Evolutionary conservation across 2,888 invertebrate genomes (phyloP), one percentile per base, ranked within the genome.

Genomic region (Tricholauxania praeusta): DNA sequence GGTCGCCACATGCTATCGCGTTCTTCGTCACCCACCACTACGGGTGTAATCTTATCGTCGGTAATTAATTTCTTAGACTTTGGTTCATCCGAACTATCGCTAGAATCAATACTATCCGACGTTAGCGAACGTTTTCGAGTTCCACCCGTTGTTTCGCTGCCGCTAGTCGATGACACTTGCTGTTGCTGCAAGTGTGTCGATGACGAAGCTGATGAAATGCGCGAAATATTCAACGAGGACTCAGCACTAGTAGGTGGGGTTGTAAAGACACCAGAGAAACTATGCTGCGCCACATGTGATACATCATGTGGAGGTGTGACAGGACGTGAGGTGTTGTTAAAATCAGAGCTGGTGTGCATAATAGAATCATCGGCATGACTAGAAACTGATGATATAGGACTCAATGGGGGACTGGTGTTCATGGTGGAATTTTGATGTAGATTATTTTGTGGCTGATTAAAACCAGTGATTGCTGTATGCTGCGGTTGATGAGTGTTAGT

Each of bases 361-460:
- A 87, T 84, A 39, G 92, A 92, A 77, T 92, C 92, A 15, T 90
- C 90, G 53, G 89, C 88, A 78, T 91, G 92, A 60, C 91, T 91
- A 63, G 78, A 78, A 1, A 72, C 73, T 59, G 93, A 92, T 0
- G 92, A 92, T 19, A 92, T 86, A 0, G 94, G 94, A 80, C 94
- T 94, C 15, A 92, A 82, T 0, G 93, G 91, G 0, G 94, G 93
- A 82, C 93, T 93, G 73, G 90, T 82, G 39, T 81, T 77, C 12
- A 82, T 79, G 28, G 80, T 81, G 32, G 81, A 75, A 22, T 74
- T 77, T 19, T 75, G 73, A 17, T 72, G 76, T n/a, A 74, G 39
- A 17, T 65, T 71, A 32, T 73, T 59, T 53, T 62, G 49, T 17
- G 71, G 28, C 51, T 71, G 71, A 39, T 71, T 55, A 19, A 62